These are phyloP conservation scores for Lanistes nyassanus DNA, from an alignment of 1,140 invertebrate genomes.

Conservation along the genomic window DNA sequence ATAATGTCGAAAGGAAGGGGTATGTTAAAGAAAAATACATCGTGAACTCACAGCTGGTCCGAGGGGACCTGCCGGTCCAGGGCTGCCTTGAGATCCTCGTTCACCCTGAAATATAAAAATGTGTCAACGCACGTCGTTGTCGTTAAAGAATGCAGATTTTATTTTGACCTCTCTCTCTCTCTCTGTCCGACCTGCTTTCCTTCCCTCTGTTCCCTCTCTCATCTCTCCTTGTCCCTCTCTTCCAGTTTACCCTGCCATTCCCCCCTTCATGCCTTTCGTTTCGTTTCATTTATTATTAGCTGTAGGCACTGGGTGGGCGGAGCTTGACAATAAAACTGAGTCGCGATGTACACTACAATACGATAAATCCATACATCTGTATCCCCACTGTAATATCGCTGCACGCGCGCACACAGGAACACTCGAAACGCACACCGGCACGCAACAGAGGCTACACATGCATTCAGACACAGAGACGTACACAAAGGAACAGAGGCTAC, in stretches of 20 bases:
- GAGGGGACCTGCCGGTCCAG: constrained; percentile 72
- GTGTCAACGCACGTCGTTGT: not conserved
- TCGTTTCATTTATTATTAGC: not conserved
- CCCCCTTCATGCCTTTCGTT: not conserved
- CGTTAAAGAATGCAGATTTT: not conserved
- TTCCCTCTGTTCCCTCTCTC: not conserved
- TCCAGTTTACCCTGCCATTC: not conserved
- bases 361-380: not conserved
- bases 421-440: no score
- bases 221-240: not conserved
- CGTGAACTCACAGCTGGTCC: constrained; percentile 70
- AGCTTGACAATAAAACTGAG: no score
- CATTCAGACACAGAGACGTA: no score
- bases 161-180: not conserved
- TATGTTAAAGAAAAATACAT: no score
- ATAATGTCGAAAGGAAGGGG: no score
- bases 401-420: no score
- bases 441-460: no score
- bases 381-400: not conserved
- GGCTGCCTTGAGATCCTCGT: constrained; percentile 71
- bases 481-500: no score
- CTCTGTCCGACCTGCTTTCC: not conserved
- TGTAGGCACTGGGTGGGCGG: no score
- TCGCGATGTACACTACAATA: no score
- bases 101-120: constrained; percentile 69